Evolutionary conservation across 2,113 vertebrate genomes (phyloP), one percentile per base, ranked within the genome.

Genomic region (Montifringilla adamsi): DNA sequence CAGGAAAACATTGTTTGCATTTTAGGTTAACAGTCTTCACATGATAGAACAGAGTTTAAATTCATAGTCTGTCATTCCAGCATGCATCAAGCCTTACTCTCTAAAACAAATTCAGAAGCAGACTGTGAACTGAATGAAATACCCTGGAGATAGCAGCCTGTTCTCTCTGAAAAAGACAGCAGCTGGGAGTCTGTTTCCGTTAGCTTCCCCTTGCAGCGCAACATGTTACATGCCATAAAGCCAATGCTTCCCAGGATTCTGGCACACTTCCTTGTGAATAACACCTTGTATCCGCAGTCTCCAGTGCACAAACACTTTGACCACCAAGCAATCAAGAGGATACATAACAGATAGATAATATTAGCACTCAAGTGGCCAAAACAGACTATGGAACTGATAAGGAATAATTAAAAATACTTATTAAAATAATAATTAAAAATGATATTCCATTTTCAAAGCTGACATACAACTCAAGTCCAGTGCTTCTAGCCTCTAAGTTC

Each of bases 391-490:
- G 44, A 67, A 52, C 16, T 28, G 22, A 76, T 1, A 0, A 78
- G 1, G 0, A n/a, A 27, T 55, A 60, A 58, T 37, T 64, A 22
- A 55, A 60, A 73, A n/a, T 6, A 62, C 0, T 62, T 35, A 31
- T 35, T 44, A 43, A 52, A 24, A 35, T 24, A 27, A 44, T 52
- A 67, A 52, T 47, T 75, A 15, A 27, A 52, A 79, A 24, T 2
- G 1, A 13, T 21, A 50, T 43, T 87, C 12, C 2, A 35, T 67
- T 93, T 83, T 64, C 35, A 67, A 78, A 87, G 66, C 24, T 67
- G 24, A 94, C 58, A 11, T 44, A 68, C 27, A 43, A 55, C 41
- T 22, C 18, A 67, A 88, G 19, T 31, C 19, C 41, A 64, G 35
- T 3, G 5, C 20, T 53, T 43, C 1, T 5, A 73, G 2, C 22